Conservation (phyloP, 2,113 vertebrate genomes). For the Mastomys natalensis region DNA sequence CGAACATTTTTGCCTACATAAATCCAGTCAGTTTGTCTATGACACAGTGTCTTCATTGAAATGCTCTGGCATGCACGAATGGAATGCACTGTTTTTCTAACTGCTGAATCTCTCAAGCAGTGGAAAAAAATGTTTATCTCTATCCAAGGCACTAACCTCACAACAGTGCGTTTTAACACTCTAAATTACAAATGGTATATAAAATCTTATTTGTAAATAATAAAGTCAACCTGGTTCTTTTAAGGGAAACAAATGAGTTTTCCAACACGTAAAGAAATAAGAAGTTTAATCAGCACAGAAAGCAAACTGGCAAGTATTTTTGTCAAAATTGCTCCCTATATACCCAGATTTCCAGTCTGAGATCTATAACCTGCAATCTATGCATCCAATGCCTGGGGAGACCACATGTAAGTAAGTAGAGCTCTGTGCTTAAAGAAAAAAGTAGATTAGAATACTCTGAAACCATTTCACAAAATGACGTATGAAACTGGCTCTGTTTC, state of each 20-base stretch:
- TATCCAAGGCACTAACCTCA: slow-evolving; percentile 41
- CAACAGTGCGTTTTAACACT: neutral
- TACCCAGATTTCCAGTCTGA: slow-evolving; percentile 22
- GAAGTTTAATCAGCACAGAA: neutral
- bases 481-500: neutral
- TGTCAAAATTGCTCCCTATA: neutral
- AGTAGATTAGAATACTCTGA: neutral
- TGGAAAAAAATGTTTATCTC: slow-evolving; percentile 12
- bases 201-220: slow-evolving; percentile 41
- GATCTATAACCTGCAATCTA: neutral
- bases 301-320: neutral
- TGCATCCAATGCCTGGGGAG: neutral
- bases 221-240: neutral
- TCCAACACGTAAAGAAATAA: slow-evolving; percentile 59
- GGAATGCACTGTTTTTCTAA: slow-evolving; percentile 72
- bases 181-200: neutral
- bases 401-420: neutral
- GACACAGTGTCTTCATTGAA: slow-evolving; percentile 66
- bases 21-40: slow-evolving; percentile 39
- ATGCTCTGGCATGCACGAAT: slow-evolving; percentile 60
- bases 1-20: slow-evolving; percentile 84
- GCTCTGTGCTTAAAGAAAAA: neutral
- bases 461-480: neutral
- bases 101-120: slow-evolving; percentile 51
- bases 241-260: slow-evolving; percentile 48